These are phyloP conservation scores for Myanophis thanlyinensis DNA, from an alignment of 2,113 vertebrate species.

Conservation along the genomic window DNA sequence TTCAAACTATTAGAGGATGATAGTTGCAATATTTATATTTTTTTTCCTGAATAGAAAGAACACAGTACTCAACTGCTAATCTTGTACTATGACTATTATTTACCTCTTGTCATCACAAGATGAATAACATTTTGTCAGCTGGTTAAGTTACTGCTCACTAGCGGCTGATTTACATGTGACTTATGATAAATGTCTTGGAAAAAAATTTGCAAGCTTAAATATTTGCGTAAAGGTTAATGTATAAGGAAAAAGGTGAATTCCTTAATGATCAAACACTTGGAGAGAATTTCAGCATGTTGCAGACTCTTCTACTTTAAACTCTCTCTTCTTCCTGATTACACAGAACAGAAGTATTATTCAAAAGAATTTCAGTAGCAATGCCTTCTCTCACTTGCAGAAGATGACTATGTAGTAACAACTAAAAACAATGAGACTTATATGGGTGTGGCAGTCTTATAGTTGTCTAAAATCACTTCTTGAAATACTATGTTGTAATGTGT, in stretches of 20 bases:
- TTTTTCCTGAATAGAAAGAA: background rate
- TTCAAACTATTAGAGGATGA: background rate
- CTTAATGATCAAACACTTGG: background rate
- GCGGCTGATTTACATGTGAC: background rate
- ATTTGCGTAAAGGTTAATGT: background rate
- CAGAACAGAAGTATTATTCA: background rate
- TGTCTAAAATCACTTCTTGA: background rate
- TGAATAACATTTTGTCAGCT: background rate
- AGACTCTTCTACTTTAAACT: background rate
- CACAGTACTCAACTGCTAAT: background rate
- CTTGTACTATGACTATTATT: background rate
- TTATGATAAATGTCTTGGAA: background rate
- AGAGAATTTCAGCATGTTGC: background rate
- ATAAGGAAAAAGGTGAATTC: background rate
- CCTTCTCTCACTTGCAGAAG: background rate
- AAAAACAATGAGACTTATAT: background rate
- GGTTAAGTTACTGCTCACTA: background rate
- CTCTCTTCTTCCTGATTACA: background rate
- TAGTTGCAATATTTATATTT: background rate
- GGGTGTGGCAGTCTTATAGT: background rate
- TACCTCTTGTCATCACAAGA: background rate
- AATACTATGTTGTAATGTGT: background rate
- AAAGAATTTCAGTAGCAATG: background rate
- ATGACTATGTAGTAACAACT: background rate
- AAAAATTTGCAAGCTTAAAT: background rate